These are phyloP conservation scores for Rhineura floridana DNA, from an alignment of 2,113 vertebrate genomes.

Conservation along the genomic window DNA sequence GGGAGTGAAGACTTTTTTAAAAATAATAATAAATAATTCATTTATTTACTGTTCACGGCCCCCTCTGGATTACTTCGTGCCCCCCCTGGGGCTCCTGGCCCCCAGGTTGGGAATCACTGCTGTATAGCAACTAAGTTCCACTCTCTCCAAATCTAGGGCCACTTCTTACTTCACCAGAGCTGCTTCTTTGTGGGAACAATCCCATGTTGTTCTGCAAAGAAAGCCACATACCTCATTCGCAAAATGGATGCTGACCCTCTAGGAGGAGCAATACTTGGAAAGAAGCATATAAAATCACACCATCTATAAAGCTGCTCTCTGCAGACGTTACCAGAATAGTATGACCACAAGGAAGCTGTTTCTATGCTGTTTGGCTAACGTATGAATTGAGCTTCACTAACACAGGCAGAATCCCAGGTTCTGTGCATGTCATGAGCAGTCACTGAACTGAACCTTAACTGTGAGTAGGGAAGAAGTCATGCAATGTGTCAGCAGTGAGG, in stretches of 20 bases:
- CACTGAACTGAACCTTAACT: not conserved
- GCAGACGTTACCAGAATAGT: not conserved
- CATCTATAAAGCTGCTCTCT: not conserved
- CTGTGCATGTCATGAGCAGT: not conserved
- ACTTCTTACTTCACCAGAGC: too few relatives aligned
- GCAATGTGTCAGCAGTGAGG: not conserved
- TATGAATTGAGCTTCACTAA: not conserved
- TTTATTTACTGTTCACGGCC: too few relatives aligned
- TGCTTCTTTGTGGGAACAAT: too few relatives aligned
- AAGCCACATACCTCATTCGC: not conserved
- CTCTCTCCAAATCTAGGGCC: too few relatives aligned
- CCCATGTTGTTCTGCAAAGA: not conserved
- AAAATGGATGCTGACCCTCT: not conserved
- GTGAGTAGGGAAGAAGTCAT: slow-evolving; percentile 1
- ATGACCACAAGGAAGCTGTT: not conserved
- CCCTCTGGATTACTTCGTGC: too few relatives aligned
- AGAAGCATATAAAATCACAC: not conserved
- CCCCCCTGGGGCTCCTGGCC: too few relatives aligned
- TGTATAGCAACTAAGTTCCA: too few relatives aligned
- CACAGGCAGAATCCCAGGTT: not conserved
- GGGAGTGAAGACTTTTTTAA: too few relatives aligned
- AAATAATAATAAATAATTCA: too few relatives aligned
- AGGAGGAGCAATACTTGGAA: not conserved
- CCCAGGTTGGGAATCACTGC: too few relatives aligned
- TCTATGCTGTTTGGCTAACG: not conserved